A percentile compares a stretch with the other conserved stretches of the same genome.
Conservation (phyloP, 2,888 invertebrate genomes). For the Melangyna quadrimaculata region DNA sequence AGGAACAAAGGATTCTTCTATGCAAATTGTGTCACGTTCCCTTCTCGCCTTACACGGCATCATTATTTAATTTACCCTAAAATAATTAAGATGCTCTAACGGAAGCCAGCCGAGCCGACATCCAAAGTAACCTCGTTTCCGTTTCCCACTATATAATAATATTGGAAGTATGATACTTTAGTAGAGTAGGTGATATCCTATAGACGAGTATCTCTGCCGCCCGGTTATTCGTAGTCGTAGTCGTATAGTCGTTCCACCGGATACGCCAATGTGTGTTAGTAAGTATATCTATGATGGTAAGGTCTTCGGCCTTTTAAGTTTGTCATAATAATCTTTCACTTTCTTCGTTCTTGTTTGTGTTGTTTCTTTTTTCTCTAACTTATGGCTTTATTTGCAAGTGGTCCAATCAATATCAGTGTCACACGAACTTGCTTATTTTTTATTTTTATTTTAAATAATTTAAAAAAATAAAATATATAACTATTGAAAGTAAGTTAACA, state of each 20-base stretch:
- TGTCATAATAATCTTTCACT: constrained; percentile 68
- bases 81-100: constrained; percentile 78
- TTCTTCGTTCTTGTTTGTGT: constrained; percentile 36
- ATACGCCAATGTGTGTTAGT: constrained; percentile 1
- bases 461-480: neutral
- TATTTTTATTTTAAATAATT: too few relatives aligned
- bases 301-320: constrained; percentile 20
- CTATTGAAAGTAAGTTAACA: too few relatives aligned
- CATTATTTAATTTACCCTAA: constrained; percentile 82
- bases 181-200: constrained; percentile 26
- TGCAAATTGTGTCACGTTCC: constrained; percentile 73
- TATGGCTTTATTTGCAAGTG: neutral
- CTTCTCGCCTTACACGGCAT: constrained; percentile 76
- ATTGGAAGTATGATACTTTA: constrained; percentile 38
- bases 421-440: neutral
- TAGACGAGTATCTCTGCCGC: neutral
- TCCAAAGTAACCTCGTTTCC: constrained; percentile 47
- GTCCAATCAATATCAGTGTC: neutral
- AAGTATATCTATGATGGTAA: constrained; percentile 9
- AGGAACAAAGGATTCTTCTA: constrained; percentile 54
- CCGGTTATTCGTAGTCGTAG: neutral
- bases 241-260: constrained; percentile 6
- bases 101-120: constrained; percentile 50
- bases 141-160: constrained; percentile 5
- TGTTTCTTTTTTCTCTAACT: neutral